Conservation (phyloP, 2,888 invertebrate species). For the Trichopria drosophilae region DNA sequence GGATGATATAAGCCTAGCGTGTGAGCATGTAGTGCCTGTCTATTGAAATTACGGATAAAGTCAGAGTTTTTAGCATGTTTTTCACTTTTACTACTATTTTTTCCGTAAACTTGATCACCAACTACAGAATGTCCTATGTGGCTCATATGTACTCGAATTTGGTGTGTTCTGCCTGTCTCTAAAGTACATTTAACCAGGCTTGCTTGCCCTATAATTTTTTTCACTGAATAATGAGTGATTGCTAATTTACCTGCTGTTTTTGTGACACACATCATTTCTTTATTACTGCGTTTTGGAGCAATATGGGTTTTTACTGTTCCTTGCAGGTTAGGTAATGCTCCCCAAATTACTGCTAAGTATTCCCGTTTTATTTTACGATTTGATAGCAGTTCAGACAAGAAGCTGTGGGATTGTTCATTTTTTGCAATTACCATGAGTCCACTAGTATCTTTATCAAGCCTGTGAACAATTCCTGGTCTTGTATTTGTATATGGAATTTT, state of each 20-base stretch:
- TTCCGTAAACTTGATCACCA: conserved; percentile 20
- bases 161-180: conserved; percentile 26
- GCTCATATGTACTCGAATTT: conserved; percentile 27
- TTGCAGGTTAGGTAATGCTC: conserved; percentile 11
- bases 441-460: conserved; percentile 23
- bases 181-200: conserved; percentile 18
- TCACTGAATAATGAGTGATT: conserved; percentile 20
- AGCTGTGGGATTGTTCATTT: conserved; percentile 17
- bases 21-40: conserved; percentile 19
- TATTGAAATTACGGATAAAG: conserved; percentile 19
- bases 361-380: conserved; percentile 17
- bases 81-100: conserved; percentile 21
- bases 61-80: conserved; percentile 19
- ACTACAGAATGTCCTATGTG: conserved; percentile 22
- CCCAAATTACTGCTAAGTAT: conserved; percentile 24
- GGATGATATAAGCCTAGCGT: conserved; percentile 18
- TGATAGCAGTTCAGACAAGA: conserved; percentile 17
- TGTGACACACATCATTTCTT: conserved; percentile 19
- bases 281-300: conserved; percentile 12
- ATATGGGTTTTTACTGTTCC: conserved; percentile 16
- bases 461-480: conserved; percentile 24
- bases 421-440: conserved; percentile 27
- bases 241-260: conserved; percentile 19
- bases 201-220: conserved; percentile 17
- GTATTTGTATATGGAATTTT: not conserved